phyloP scores from a whole-genome alignment of 2,797 vertebrate species.

The Bufotes viridis region DNA sequence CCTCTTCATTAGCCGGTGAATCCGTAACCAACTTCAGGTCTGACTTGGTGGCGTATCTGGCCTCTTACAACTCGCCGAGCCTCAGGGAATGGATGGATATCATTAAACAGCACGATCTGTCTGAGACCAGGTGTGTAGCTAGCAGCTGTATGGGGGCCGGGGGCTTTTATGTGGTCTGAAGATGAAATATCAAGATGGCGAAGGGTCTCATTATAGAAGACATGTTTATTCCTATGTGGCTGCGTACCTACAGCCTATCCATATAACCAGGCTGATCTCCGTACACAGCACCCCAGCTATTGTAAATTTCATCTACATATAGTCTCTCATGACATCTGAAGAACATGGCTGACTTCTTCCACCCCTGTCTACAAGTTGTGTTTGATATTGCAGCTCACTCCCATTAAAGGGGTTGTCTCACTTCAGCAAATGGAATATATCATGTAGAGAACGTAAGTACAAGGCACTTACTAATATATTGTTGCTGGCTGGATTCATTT shows the following conservation, averaged over 20 bases:
- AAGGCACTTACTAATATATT: too few species aligned
- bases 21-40: slow-evolving; percentile 90
- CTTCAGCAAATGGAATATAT: too few species aligned
- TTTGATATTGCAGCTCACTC: not conserved
- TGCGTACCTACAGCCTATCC: not conserved
- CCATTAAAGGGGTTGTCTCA: too few species aligned
- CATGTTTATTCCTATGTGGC: too few species aligned
- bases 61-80: slow-evolving; percentile 80
- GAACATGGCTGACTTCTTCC: not conserved
- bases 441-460: too few species aligned
- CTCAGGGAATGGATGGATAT: slow-evolving; percentile 88
- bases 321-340: not conserved
- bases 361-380: not conserved
- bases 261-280: not conserved
- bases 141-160: not conserved
- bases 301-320: not conserved
- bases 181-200: not conserved
- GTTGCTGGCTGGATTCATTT: too few species aligned
- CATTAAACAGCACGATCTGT: slow-evolving; percentile 90
- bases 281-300: not conserved
- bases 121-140: slow-evolving; percentile 80
- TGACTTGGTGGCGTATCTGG: slow-evolving; percentile 89
- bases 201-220: not conserved
- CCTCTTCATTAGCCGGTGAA: slow-evolving; percentile 79
- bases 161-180: not conserved